A percentile compares a stretch with the other conserved stretches of the same genome.
phyloP scores from a whole-genome alignment of 2,113 vertebrate species.

The Atractosteus spatula region DNA sequence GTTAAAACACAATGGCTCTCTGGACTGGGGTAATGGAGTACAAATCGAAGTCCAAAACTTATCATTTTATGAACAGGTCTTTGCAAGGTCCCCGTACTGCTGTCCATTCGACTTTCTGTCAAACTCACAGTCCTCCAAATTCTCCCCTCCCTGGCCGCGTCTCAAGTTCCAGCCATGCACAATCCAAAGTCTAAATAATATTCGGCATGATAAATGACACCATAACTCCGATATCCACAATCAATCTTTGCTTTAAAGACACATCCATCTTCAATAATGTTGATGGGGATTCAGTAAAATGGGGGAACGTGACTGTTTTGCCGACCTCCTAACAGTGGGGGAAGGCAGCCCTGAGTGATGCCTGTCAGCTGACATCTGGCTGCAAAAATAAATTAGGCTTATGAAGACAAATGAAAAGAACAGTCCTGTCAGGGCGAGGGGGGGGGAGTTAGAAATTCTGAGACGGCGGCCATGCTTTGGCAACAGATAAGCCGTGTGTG shows the following conservation, averaged over 20 bases:
- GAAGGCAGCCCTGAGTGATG: conserved; percentile 87
- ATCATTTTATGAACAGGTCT: conserved; percentile 63
- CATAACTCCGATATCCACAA: conserved; percentile 98
- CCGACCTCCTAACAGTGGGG: conserved; percentile 78
- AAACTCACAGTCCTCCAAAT: conserved; percentile 76
- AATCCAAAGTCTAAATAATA: conserved; percentile 96
- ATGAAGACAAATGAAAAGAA: conserved; percentile 96
- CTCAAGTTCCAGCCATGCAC: conserved; percentile 92
- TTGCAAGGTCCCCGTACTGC: conserved; percentile 69
- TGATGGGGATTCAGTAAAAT: conserved; percentile 92
- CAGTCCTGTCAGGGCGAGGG: conserved; percentile 51
- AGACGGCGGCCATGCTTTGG: not conserved
- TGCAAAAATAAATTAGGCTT: conserved; percentile 97
- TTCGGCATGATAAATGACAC: conserved; percentile 95
- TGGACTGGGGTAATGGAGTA: not conserved
- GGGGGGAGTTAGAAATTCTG: conserved; percentile 13
- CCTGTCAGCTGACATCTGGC: conserved; percentile 98
- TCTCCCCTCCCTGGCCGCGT: conserved; percentile 87
- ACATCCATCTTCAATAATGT: conserved; percentile 98
- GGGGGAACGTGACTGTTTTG: conserved; percentile 86
- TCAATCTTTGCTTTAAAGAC: conserved; percentile 99
- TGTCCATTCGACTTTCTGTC: conserved; percentile 85
- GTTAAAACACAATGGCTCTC: not conserved
- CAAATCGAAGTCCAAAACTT: conserved; percentile 5
- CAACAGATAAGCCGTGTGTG: not conserved